These are phyloP conservation scores for Spodoptera litura DNA, from an alignment of 1,140 invertebrate species.

Conservation along the genomic window DNA sequence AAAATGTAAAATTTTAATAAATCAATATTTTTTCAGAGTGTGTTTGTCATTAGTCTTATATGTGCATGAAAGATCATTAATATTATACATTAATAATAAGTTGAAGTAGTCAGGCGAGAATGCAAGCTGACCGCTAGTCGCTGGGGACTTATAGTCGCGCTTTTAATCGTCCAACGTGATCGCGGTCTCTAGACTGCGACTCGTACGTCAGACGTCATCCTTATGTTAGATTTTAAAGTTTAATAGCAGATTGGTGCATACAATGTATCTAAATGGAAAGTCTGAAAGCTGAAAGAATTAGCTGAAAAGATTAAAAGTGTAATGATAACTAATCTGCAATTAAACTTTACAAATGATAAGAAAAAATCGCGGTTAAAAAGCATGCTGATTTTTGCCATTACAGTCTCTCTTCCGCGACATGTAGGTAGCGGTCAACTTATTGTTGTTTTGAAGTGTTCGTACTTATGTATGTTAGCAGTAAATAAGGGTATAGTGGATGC, in stretches of 20 bases:
- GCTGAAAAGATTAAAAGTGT: conserved; percentile 32
- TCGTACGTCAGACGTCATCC: conserved; percentile 19
- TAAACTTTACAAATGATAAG: conserved; percentile 36
- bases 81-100: conserved; percentile 65
- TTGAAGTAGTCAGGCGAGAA: conserved; percentile 42
- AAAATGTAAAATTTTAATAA: conserved; percentile 53
- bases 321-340: conserved; percentile 36
- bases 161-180: conserved; percentile 5
- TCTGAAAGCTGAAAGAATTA: conserved; percentile 33
- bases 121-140: conserved; percentile 41
- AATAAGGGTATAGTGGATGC: conserved; percentile 43
- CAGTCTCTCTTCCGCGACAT: not conserved
- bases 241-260: conserved; percentile 41
- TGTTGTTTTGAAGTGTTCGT: conserved; percentile 15
- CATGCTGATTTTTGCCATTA: conserved; percentile 18
- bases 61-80: conserved; percentile 85
- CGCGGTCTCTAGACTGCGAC: conserved; percentile 36
- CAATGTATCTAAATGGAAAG: conserved; percentile 20
- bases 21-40: conserved; percentile 75
- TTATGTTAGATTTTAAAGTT: conserved; percentile 19
- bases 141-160: conserved; percentile 18
- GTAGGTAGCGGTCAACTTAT: conserved; percentile 37
- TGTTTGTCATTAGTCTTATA: conserved; percentile 86
- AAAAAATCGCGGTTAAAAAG: conserved; percentile 11
- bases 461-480: conserved; percentile 45